Evolutionary conservation across 2,888 invertebrate genomes (phyloP).

Genomic region (Nemotelus pantherinus): DNA sequence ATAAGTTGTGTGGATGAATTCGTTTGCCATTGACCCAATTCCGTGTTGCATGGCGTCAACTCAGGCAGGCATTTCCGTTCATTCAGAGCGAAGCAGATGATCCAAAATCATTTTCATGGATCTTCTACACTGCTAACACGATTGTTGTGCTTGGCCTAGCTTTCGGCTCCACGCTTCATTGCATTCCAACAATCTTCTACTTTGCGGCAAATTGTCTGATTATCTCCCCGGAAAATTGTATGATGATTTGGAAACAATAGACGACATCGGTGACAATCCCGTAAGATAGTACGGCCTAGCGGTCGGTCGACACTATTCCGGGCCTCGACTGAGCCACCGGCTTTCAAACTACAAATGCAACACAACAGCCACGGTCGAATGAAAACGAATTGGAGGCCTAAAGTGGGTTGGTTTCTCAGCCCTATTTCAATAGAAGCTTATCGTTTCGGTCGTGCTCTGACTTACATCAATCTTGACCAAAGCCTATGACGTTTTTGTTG

Average conservation of each 20-base stretch:
- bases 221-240: background rate
- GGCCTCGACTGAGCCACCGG: background rate
- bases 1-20: background rate
- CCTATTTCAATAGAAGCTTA: conserved; percentile 5
- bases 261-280: conserved; percentile 36
- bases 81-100: conserved; percentile 20
- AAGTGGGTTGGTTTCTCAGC: conserved; percentile 12
- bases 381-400: background rate
- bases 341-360: background rate
- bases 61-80: conserved; percentile 21
- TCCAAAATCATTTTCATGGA: conserved; percentile 12
- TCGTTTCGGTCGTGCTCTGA: conserved; percentile 2
- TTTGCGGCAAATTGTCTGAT: conserved; percentile 23
- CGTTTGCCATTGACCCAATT: conserved; percentile 43
- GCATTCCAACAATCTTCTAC: conserved; percentile 31
- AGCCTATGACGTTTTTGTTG: conserved; percentile 39
- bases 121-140: conserved; percentile 30
- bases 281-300: conserved; percentile 31
- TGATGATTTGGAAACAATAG: conserved; percentile 19
- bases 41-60: conserved; percentile 20
- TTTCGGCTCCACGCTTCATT: conserved; percentile 27
- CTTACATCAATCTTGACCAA: conserved; percentile 40
- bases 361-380: too few species aligned
- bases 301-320: conserved; percentile 32
- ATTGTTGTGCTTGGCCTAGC: conserved; percentile 10